Conservation (phyloP, 2,797 vertebrate genomes). For the Chloroceryle amazona region DNA sequence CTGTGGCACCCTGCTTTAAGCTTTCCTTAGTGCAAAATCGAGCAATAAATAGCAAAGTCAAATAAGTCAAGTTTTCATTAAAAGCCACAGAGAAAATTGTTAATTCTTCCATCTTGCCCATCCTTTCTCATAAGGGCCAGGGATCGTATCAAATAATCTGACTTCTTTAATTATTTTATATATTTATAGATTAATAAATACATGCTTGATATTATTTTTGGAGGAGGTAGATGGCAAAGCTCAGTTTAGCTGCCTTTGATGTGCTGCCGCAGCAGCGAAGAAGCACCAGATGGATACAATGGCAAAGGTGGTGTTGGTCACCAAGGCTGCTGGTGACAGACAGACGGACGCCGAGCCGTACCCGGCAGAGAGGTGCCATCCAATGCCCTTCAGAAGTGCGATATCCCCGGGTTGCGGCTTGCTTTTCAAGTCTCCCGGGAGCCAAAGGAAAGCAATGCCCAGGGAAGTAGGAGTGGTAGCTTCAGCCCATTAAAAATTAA, state of each 20-base stretch:
- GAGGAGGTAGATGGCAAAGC: neutral
- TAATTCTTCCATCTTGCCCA: rapidly evolving
- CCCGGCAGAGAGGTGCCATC: neutral
- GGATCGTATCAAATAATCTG: rapidly evolving
- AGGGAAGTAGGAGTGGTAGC: neutral
- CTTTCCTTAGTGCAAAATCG: rapidly evolving
- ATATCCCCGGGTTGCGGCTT: neutral
- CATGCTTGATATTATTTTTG: rapidly evolving
- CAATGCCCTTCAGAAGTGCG: neutral
- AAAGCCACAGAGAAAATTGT: neutral
- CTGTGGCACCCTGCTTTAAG: rapidly evolving
- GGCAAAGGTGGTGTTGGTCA: neutral
- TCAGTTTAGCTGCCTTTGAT: neutral
- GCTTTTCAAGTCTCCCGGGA: neutral
- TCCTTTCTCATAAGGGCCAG: neutral
- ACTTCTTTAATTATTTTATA: neutral
- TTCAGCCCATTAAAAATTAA: constrained; percentile 66
- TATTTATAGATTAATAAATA: neutral
- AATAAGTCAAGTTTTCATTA: neutral
- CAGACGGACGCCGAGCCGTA: neutral
- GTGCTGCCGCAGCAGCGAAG: rapidly evolving
- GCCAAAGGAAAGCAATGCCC: neutral
- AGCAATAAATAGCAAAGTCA: neutral
- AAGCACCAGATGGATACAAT: rapidly evolving
- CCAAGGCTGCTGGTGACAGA: neutral